Evolutionary conservation across 2,113 vertebrate genomes (phyloP).

Genomic region (Phaethon lepturus): DNA sequence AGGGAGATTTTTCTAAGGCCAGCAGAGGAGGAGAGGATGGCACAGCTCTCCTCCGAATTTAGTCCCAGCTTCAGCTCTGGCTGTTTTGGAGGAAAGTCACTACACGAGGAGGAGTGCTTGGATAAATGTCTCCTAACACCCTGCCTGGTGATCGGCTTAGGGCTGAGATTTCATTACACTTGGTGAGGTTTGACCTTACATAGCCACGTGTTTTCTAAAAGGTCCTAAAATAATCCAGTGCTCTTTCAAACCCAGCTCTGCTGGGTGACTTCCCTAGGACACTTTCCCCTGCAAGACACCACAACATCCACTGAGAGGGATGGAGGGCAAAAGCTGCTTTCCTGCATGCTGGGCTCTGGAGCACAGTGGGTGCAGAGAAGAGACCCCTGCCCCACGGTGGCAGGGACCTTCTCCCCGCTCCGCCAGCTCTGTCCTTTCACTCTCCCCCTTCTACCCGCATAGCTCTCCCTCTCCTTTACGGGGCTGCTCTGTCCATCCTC

Average conservation of each 20-base stretch:
- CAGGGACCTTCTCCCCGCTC: not conserved
- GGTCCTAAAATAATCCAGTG: constrained; percentile 14
- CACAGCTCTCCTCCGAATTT: not conserved
- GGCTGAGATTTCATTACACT: constrained; percentile 51
- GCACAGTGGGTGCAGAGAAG: not conserved
- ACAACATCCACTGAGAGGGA: not conserved
- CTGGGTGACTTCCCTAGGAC: not conserved
- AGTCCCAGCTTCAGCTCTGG: not conserved
- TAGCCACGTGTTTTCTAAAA: constrained; percentile 49
- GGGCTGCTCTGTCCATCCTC: not conserved
- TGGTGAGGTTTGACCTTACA: constrained; percentile 37
- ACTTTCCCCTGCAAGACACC: not conserved
- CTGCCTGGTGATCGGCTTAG: constrained; percentile 44
- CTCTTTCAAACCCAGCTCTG: not conserved
- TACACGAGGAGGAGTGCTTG: not conserved
- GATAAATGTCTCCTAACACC: constrained; percentile 46
- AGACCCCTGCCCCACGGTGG: fast-evolving
- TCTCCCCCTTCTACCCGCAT: not conserved
- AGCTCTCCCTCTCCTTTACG: not conserved
- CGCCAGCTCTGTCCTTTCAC: not conserved
- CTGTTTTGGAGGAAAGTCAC: not conserved
- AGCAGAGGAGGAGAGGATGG: not conserved
- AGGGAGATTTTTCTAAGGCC: constrained; percentile 1
- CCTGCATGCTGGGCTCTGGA: not conserved
- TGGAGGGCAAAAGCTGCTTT: not conserved